Base-by-base conservation (phyloP, 2,797 vertebrate species). In the Cossypha dichroa region DNA sequence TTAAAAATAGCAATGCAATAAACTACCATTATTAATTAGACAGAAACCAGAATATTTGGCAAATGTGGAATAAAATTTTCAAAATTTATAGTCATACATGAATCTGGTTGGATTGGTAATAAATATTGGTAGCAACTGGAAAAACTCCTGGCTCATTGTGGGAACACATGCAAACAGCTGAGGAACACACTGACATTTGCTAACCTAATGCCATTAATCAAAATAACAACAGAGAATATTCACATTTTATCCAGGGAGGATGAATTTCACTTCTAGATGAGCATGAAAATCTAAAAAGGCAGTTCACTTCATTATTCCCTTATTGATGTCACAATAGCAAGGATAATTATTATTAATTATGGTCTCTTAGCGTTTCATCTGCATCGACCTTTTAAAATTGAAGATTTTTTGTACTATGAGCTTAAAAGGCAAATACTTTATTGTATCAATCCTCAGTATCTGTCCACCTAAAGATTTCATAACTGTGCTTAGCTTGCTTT, bases 321-420 rank as follows among this genome's bases (percentile, higher is more conserved):
- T 25, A 34, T 0, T 69, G 34, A 52, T 1, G 7, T 28, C 59
- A 48, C n/a, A 52, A 19, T 0, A 60, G 22, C 41, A 62, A 72
- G 51, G 19, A 22, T 19, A 48, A 77, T 45, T 36, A 11, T 29
- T 29, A 11, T 29, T 72, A 41, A 51, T 51, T 9, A 28, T 1
- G 7, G 17, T 36, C 43, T 49, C 16, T 38, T 31, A 59, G 48
- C 2, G 0, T 26, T 63, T 73, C 19, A 34, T 10, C 34, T 49
- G 14, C 33, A 58, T 10, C 18, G 22, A 2, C 5, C 21, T n/a
- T 77, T 52, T 46, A 73, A 58, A 85, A 43, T 1, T 5, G 52
- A 63, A 33, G 51, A 31, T 29, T 41, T 40, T 70, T 63, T 22
- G 13, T 29, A 28, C 10, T 28, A 2, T 22, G 38, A 48, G 9